phyloP scores from a whole-genome alignment of 2,113 vertebrate species.

The Cygnus buccinator region DNA sequence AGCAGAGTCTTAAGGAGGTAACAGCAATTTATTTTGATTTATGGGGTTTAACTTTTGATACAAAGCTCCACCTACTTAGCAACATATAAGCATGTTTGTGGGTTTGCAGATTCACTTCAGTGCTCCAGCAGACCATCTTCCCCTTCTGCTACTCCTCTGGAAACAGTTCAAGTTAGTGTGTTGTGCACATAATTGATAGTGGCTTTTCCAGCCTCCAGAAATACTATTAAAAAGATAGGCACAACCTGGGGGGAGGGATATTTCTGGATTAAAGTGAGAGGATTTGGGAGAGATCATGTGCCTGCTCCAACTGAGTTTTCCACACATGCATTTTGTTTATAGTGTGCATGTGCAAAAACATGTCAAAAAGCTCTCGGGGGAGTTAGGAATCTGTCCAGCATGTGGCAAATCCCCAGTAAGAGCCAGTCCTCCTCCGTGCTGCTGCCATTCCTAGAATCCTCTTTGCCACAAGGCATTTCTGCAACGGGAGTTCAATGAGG shows the following conservation, averaged over 20 bases:
- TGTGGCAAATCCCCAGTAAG: not conserved
- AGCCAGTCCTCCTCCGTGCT: not conserved
- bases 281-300: not conserved
- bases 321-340: not conserved
- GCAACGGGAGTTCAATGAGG: not conserved
- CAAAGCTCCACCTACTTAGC: not conserved
- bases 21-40: not conserved
- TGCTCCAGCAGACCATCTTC: not conserved
- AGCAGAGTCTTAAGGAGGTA: not conserved
- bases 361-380: not conserved
- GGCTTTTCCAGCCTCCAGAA: not conserved
- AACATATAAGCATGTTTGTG: not conserved
- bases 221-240: not conserved
- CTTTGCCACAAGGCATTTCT: not conserved
- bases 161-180: not conserved
- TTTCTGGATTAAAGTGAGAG: not conserved
- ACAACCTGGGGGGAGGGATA: not conserved
- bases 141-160: slow-evolving; percentile 24
- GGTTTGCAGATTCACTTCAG: not conserved
- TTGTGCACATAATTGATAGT: not conserved
- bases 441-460: not conserved
- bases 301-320: not conserved
- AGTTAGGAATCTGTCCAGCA: not conserved
- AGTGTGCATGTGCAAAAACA: not conserved
- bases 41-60: not conserved